Evolutionary conservation across 2,888 invertebrate genomes (phyloP).

Genomic region (Eurytoma californica): DNA sequence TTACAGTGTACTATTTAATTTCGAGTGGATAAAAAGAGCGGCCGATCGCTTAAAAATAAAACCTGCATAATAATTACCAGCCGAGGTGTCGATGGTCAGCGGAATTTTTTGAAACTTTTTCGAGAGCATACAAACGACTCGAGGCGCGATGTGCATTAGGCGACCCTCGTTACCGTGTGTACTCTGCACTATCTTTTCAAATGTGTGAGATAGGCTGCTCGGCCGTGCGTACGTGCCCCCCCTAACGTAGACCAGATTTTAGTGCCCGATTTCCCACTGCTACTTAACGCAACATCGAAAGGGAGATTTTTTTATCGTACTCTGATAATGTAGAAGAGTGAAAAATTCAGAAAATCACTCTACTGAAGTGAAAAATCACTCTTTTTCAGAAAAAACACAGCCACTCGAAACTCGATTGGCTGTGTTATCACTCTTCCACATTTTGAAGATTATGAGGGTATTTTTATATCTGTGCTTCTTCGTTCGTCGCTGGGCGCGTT

Average conservation of each 20-base stretch:
- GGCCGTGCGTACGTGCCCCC: slow-evolving; percentile 4
- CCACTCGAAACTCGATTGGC: too few relatives aligned
- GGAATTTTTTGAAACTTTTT: background rate
- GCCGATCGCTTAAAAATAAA: background rate
- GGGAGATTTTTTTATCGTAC: background rate
- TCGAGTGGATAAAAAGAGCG: background rate
- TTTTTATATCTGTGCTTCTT: too few relatives aligned
- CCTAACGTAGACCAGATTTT: slow-evolving; percentile 29
- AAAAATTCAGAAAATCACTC: too few relatives aligned
- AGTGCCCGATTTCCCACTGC: slow-evolving; percentile 17
- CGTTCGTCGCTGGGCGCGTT: too few relatives aligned
- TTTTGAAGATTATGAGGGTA: too few relatives aligned
- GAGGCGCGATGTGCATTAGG: slow-evolving; percentile 6
- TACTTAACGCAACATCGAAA: background rate
- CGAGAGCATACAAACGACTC: background rate
- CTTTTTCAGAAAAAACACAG: too few relatives aligned
- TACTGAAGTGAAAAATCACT: too few relatives aligned
- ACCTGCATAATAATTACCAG: too few relatives aligned
- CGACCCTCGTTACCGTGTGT: slow-evolving; percentile 1
- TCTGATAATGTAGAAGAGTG: too few relatives aligned
- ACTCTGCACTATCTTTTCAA: slow-evolving; percentile 35
- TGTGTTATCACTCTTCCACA: too few relatives aligned
- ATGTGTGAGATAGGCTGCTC: slow-evolving; percentile 19
- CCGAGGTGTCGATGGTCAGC: background rate
- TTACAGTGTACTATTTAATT: background rate